phyloP scores from a whole-genome alignment of 2,888 invertebrate species.

The Agonopterix heracliana region DNA sequence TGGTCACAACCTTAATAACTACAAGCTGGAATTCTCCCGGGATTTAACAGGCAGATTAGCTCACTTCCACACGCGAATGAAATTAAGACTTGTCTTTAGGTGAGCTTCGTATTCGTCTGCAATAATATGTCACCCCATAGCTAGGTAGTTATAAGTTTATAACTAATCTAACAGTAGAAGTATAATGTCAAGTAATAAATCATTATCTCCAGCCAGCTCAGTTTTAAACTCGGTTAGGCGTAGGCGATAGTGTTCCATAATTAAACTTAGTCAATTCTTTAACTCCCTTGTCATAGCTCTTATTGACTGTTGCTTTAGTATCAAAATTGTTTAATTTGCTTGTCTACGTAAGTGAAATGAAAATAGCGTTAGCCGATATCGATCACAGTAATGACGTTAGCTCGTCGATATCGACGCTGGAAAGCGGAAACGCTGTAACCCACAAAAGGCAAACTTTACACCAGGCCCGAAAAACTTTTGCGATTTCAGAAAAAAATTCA shows the following conservation, averaged over 20 bases:
- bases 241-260: constrained; percentile 11
- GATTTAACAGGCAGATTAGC: too few relatives aligned
- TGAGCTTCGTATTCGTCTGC: too few relatives aligned
- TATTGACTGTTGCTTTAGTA: constrained; percentile 24
- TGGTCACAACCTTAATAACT: too few relatives aligned
- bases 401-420: constrained; percentile 10
- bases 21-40: too few relatives aligned
- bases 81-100: too few relatives aligned
- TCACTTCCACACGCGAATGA: too few relatives aligned
- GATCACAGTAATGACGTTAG: constrained; percentile 28
- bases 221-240: constrained; percentile 8
- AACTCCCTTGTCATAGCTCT: not conserved
- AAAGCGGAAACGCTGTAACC: too few relatives aligned
- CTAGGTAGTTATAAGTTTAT: too few relatives aligned
- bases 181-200: constrained; percentile 12
- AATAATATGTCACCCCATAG: too few relatives aligned
- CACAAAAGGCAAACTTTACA: too few relatives aligned
- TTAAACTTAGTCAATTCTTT: constrained; percentile 1
- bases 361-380: constrained; percentile 28
- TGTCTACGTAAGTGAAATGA: constrained; percentile 16
- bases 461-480: too few relatives aligned
- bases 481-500: too few relatives aligned
- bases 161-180: not conserved
- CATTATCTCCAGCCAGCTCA: constrained; percentile 3
- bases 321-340: constrained; percentile 18